Evolutionary conservation across 2,888 invertebrate species (phyloP).

Genomic region (Hermaeophaga mercurialis): DNA sequence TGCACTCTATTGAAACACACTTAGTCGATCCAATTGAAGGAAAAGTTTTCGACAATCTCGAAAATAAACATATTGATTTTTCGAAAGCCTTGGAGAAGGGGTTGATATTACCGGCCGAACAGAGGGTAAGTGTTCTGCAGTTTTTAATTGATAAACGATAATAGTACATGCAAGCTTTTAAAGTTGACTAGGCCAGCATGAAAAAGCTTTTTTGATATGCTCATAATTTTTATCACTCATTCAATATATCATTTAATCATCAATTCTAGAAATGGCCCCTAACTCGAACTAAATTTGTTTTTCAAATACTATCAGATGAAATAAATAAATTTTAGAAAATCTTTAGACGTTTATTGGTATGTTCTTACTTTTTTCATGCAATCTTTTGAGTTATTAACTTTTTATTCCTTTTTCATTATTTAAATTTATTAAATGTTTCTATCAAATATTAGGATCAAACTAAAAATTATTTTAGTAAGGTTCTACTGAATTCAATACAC

Average conservation of each 20-base stretch:
- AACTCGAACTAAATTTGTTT: too few species aligned
- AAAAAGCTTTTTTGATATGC: slow-evolving; percentile 20
- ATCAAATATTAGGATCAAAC: background rate
- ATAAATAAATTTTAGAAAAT: too few species aligned
- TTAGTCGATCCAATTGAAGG: slow-evolving; percentile 78
- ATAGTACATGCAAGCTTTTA: slow-evolving; percentile 18
- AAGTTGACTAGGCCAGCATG: slow-evolving; percentile 24
- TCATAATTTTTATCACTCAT: too few species aligned
- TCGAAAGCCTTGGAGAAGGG: slow-evolving; percentile 86
- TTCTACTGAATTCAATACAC: background rate
- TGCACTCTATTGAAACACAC: slow-evolving; percentile 74
- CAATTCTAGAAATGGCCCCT: background rate
- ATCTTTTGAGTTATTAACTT: too few species aligned
- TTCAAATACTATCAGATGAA: too few species aligned
- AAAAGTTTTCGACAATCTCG: slow-evolving; percentile 65
- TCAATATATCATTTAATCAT: slow-evolving; percentile 8
- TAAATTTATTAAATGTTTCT: too few species aligned
- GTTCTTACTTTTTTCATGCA: too few species aligned
- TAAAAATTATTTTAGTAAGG: background rate
- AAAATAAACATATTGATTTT: slow-evolving; percentile 70
- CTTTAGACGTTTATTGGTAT: too few species aligned
- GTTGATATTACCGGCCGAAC: slow-evolving; percentile 87
- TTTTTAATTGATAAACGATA: slow-evolving; percentile 29
- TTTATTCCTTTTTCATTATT: too few species aligned
- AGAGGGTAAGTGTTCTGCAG: slow-evolving; percentile 78